Conservation (phyloP, 2,888 invertebrate species). For the Timema cristinae region DNA sequence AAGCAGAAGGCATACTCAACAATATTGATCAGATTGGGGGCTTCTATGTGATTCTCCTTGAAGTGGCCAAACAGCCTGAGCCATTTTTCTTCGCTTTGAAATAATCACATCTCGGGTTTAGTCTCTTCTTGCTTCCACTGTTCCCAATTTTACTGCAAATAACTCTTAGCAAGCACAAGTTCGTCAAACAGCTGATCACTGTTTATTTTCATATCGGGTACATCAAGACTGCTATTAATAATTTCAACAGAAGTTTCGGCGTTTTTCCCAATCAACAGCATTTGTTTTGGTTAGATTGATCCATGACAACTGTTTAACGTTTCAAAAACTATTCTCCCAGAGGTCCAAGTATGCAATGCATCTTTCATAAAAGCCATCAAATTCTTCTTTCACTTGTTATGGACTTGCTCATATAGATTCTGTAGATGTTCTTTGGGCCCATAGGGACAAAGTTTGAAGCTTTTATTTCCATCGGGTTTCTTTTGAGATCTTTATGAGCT, state of each 20-base stretch:
- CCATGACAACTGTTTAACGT: constrained; percentile 10
- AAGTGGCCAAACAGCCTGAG: neutral
- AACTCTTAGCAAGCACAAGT: neutral
- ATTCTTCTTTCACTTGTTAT: neutral
- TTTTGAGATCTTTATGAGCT: constrained; percentile 12
- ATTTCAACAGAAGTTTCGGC: constrained; percentile 13
- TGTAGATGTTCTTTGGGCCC: constrained; percentile 1
- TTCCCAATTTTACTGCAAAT: neutral
- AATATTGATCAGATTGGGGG: neutral
- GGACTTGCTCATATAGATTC: constrained; percentile 3
- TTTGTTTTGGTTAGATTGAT: constrained; percentile 8
- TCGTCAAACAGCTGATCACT: neutral
- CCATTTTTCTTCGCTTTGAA: constrained; percentile 1
- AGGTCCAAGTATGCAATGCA: constrained; percentile 14
- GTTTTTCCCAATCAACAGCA: constrained; percentile 15
- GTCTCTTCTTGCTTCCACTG: constrained; percentile 5
- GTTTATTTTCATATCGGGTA: too few relatives aligned
- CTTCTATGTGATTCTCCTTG: constrained; percentile 3
- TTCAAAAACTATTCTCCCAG: constrained; percentile 15
- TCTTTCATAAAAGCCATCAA: constrained; percentile 3
- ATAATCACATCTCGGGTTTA: constrained; percentile 2
- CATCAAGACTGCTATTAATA: constrained; percentile 3
- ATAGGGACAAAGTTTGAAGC: constrained; percentile 1
- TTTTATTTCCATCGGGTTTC: neutral
- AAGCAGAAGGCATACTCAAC: too few relatives aligned